These are phyloP conservation scores for Chiloscyllium punctatum DNA, from an alignment of 2,797 vertebrate genomes.

Conservation along the genomic window DNA sequence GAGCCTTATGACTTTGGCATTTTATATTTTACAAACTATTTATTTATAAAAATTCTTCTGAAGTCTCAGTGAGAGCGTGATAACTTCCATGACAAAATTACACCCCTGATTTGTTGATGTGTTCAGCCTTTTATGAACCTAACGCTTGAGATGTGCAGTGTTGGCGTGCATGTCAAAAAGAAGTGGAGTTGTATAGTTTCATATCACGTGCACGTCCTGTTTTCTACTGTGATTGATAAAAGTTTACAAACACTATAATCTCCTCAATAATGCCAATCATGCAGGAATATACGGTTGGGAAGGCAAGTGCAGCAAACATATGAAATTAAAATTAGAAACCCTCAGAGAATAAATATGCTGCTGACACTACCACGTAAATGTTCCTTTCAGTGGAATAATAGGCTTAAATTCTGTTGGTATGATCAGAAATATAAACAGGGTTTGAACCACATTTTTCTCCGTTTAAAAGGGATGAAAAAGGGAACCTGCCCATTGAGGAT, in stretches of 20 bases:
- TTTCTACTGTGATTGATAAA: not conserved
- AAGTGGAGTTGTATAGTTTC: not conserved
- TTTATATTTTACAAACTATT: not conserved
- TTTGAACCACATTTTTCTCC: constrained; percentile 13
- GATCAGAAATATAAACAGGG: not conserved
- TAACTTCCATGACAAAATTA: constrained; percentile 32
- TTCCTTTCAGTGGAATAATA: not conserved
- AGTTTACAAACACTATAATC: not conserved
- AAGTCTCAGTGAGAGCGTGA: not conserved
- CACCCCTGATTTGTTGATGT: not conserved
- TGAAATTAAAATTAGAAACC: not conserved
- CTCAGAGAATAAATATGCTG: no score
- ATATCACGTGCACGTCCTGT: not conserved
- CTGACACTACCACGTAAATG: not conserved
- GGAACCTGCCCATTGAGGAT: constrained; percentile 77
- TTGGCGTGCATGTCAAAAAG: not conserved
- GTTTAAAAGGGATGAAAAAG: constrained; percentile 77
- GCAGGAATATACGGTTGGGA: not conserved
- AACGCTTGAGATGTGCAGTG: not conserved
- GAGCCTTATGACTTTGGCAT: no score
- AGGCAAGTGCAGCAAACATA: not conserved
- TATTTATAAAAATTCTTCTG: not conserved
- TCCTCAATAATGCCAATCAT: not conserved
- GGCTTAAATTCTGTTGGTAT: not conserved
- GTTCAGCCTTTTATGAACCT: not conserved